phyloP scores from a whole-genome alignment of 2,888 invertebrate species.

The Oeneis ivallda region DNA sequence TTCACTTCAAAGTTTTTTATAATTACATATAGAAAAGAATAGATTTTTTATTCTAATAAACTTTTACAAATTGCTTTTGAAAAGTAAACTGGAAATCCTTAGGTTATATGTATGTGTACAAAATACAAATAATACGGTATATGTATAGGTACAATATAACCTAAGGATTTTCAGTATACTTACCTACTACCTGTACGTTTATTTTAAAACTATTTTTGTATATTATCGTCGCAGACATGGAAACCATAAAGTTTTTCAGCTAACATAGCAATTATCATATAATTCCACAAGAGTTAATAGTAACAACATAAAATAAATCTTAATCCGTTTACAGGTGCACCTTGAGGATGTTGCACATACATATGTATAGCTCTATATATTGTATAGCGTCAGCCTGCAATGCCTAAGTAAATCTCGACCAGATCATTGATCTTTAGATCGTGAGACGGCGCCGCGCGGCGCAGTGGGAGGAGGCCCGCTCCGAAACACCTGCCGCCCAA shows the following conservation, averaged over 20 bases:
- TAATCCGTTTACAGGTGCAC: conserved; percentile 34
- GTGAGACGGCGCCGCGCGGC: conserved; percentile 69
- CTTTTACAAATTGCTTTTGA: background rate
- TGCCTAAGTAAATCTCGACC: conserved; percentile 72
- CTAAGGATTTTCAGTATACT: too few species aligned
- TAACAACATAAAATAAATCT: conserved; percentile 18
- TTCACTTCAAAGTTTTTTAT: too few species aligned
- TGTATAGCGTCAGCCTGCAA: conserved; percentile 37
- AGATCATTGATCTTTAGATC: conserved; percentile 75
- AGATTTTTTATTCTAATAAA: background rate
- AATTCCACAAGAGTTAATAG: conserved; percentile 10
- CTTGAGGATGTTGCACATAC: conserved; percentile 40
- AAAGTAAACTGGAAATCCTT: background rate
- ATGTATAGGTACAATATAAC: too few species aligned
- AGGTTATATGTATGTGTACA: too few species aligned
- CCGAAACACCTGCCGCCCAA: conserved; percentile 80
- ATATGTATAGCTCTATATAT: too few species aligned
- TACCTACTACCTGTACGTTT: too few species aligned
- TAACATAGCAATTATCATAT: conserved; percentile 15
- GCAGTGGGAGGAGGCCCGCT: conserved; percentile 76
- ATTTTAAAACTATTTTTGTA: background rate
- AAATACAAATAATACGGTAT: too few species aligned
- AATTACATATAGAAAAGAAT: too few species aligned
- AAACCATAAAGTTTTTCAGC: background rate
- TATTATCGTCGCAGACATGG: background rate